Base-by-base conservation (phyloP, 2,797 vertebrate genomes). In the Vespertilio murinus region DNA sequence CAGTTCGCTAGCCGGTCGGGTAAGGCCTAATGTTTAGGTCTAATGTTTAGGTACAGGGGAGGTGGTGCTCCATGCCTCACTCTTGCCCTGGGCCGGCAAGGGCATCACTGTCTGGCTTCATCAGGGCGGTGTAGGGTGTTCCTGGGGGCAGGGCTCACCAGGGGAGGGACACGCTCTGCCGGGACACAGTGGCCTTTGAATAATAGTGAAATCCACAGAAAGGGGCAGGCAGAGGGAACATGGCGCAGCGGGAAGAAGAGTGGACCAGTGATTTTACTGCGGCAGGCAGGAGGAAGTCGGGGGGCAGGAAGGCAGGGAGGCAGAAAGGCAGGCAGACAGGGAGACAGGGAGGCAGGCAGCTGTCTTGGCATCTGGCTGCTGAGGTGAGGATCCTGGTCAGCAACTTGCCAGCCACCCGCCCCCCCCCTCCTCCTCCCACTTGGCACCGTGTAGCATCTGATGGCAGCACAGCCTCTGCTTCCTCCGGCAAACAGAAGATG, bases 121-220 rank as follows among this genome's bases (percentile, higher is more conserved):
- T 18, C 59, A 77, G 23, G 28, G n/a, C 86, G 0, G 0, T 4
- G 49, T 28, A 5, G 0, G 9, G 14, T 20, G n/a, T 4, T 13
- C 2, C 0, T 0, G 0, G 30, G 30, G 8, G 7, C 10, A n/a
- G 8, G 11, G 6, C 61, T 47, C 54, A n/a, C 33, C 59, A 22
- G 67, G 40, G 45, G 14, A n/a, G 33, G n/a, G 30, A 3, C 7
- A 2, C 0, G 1, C 16, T 49, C 33, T 59, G 28, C 61, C 22
- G 20, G n/a, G 35, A 78, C 28, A n/a, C n/a, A 25, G 28, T 28
- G 45, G 18, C 7, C 59, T 90, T 61, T 45, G 64, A 77, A 16
- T 42, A 22, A 69, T 0, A 8, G 5, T 49, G 59, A 30, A 28
- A 77, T 8, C 14, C 61, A 23, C 61, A 84, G 74, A 61, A 22